Conservation (phyloP, 2,113 vertebrate genomes). For the Drymodes brunneopygia region DNA sequence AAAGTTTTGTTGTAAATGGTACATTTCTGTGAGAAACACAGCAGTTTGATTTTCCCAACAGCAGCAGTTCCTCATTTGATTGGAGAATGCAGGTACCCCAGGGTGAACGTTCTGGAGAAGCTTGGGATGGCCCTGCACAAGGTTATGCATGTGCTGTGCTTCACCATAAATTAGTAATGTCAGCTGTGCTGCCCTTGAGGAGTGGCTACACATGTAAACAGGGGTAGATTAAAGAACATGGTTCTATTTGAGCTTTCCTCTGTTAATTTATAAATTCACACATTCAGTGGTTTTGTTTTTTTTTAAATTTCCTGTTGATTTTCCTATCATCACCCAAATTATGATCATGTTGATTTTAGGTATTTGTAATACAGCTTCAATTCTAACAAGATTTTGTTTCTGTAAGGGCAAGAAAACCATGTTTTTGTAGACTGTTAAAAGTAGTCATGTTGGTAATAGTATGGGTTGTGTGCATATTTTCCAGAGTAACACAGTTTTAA, state of each 20-base stretch:
- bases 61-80: not conserved
- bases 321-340: not conserved
- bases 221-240: not conserved
- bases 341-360: not conserved
- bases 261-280: not conserved
- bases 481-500: not conserved
- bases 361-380: not conserved
- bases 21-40: not conserved
- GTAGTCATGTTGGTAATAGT: not conserved
- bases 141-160: not conserved
- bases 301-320: not conserved
- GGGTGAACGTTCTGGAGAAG: not conserved
- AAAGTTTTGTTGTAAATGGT: not conserved
- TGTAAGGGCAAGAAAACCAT: not conserved
- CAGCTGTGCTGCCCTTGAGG: conserved; percentile 15
- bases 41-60: not conserved
- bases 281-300: not conserved
- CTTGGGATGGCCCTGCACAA: not conserved
- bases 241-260: not conserved
- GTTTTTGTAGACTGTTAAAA: not conserved
- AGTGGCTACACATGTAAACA: not conserved
- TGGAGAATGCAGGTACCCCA: not conserved
- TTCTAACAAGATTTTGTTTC: not conserved
- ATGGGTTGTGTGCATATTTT: not conserved
- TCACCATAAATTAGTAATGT: conserved; percentile 20